A percentile compares a stretch with the other conserved stretches of the same genome.
Evolutionary conservation across 2,888 invertebrate genomes (phyloP).

Genomic region (Nymphalis c-album): DNA sequence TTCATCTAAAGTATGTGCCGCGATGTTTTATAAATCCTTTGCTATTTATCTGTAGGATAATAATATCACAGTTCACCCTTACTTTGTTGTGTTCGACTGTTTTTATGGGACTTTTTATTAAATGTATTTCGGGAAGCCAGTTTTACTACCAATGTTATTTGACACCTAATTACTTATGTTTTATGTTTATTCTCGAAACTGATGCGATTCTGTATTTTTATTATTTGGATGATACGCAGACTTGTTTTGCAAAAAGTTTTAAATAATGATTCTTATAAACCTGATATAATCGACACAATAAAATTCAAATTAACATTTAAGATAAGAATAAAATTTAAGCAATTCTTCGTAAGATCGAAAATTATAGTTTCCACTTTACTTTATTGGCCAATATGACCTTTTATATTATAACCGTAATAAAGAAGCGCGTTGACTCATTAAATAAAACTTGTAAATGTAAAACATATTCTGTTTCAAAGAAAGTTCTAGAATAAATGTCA

Average conservation of each 20-base stretch:
- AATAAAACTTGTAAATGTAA: too few species aligned
- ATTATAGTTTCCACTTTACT: not conserved
- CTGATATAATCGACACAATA: slow-evolving; percentile 1
- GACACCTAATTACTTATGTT: slow-evolving; percentile 39
- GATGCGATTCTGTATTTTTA: slow-evolving; percentile 34
- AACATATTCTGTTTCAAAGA: too few species aligned
- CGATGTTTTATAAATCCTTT: not conserved
- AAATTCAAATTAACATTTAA: not conserved
- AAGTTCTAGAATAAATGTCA: too few species aligned
- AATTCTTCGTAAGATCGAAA: not conserved
- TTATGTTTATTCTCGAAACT: slow-evolving; percentile 37
- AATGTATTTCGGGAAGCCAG: slow-evolving; percentile 31
- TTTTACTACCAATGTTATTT: slow-evolving; percentile 35
- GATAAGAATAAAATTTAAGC: slow-evolving; percentile 2
- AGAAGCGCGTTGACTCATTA: too few species aligned
- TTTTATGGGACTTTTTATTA: slow-evolving; percentile 32
- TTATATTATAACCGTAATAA: too few species aligned
- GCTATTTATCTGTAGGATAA: slow-evolving; percentile 10
- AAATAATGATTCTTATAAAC: slow-evolving; percentile 16
- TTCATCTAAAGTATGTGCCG: slow-evolving; percentile 17
- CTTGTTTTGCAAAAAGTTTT: slow-evolving; percentile 27
- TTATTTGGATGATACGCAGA: slow-evolving; percentile 33
- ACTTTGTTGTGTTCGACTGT: slow-evolving; percentile 28
- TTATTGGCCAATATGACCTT: too few species aligned
- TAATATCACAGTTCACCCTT: slow-evolving; percentile 25